Percentiles rank a stretch among this genome's conserved stretches.
phyloP scores from a whole-genome alignment of 2,113 vertebrate species.

The Struthidea cinerea region DNA sequence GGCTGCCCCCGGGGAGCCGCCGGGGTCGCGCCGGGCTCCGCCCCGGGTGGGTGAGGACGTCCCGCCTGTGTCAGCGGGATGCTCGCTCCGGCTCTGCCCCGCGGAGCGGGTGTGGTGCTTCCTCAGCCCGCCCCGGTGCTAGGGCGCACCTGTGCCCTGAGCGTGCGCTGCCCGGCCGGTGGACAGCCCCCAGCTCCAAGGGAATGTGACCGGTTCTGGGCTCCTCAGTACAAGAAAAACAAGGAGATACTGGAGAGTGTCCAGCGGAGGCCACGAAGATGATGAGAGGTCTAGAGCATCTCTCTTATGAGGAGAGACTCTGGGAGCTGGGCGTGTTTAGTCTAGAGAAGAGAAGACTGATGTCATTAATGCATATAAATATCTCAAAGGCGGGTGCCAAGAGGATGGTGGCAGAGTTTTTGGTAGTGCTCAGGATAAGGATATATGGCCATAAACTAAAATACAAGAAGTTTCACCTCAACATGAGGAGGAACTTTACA shows the following conservation, averaged over 20 bases:
- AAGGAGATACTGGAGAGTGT: neutral
- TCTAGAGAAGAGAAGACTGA: neutral
- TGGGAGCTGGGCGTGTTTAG: neutral
- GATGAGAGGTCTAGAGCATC: neutral
- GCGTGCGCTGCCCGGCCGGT: neutral
- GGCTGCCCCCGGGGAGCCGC: too few relatives aligned
- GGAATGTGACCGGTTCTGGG: accelerated
- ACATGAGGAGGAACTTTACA: neutral
- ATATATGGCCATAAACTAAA: neutral
- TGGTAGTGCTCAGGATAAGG: neutral
- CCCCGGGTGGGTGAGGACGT: neutral
- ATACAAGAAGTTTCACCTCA: neutral
- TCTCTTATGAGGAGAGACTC: neutral
- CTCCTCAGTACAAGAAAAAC: neutral
- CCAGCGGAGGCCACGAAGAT: neutral
- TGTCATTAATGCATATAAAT: neutral
- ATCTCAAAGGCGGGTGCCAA: accelerated
- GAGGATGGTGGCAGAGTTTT: neutral
- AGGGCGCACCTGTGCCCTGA: neutral
- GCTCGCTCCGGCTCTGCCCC: neutral
- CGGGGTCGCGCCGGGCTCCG: neutral
- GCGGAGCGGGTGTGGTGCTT: neutral
- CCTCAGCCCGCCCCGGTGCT: neutral
- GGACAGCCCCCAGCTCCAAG: neutral
- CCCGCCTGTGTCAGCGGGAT: neutral